Evolutionary conservation across 1,140 invertebrate genomes (phyloP).

Genomic region (Caenorhabditis briggsae): DNA sequence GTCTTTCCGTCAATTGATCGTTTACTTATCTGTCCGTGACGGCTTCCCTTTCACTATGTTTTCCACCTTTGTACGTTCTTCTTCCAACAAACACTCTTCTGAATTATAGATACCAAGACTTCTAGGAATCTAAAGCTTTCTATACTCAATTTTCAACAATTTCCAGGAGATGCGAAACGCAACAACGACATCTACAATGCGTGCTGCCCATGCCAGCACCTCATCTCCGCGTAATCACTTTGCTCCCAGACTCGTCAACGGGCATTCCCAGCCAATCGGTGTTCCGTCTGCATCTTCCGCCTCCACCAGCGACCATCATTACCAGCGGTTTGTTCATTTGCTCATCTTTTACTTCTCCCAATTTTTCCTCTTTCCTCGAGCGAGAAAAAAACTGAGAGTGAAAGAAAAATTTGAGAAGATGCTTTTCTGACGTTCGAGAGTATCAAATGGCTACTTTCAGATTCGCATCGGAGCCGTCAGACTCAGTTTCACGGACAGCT

Average conservation of each 20-base stretch:
- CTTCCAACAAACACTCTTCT: not conserved
- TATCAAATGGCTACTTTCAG: conserved; percentile 52
- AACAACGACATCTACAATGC: conserved; percentile 10
- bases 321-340: conserved; percentile 32
- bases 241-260: conserved; percentile 50
- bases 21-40: conserved; percentile 41
- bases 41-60: not conserved
- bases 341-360: conserved; percentile 4
- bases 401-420: conserved; percentile 31
- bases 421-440: conserved; percentile 34
- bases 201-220: not conserved
- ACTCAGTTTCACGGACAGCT: conserved; percentile 64
- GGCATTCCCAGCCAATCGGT: conserved; percentile 31
- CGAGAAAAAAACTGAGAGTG: not conserved
- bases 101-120: too few relatives aligned
- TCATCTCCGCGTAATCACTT: conserved; percentile 45
- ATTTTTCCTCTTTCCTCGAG: not conserved
- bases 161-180: conserved; percentile 46
- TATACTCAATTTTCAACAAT: too few relatives aligned
- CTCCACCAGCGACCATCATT: conserved; percentile 18
- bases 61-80: not conserved
- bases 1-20: conserved; percentile 41
- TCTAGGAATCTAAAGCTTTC: too few relatives aligned
- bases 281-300: conserved; percentile 1
- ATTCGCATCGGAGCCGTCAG: conserved; percentile 32